Evolutionary conservation across 2,888 invertebrate genomes (phyloP).

Genomic region (Protophormia terraenovae): DNA sequence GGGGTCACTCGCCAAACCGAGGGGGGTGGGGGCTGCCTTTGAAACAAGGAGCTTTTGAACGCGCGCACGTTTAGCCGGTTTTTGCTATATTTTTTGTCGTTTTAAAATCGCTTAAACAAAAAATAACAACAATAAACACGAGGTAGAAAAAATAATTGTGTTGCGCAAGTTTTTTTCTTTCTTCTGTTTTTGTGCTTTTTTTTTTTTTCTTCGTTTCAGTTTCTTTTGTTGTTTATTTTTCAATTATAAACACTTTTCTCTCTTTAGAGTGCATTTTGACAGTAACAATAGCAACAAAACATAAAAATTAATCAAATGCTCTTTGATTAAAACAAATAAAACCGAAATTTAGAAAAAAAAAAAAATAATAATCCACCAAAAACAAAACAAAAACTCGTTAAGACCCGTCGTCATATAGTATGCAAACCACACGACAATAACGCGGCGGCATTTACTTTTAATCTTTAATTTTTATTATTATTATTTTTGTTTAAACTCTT

Average conservation of each 20-base stretch:
- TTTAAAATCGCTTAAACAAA: neutral
- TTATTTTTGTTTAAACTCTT: conserved; percentile 14
- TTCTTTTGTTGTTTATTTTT: conserved; percentile 18
- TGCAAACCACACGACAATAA: conserved; percentile 57
- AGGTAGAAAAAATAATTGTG: conserved; percentile 1
- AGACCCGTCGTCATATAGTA: conserved; percentile 40
- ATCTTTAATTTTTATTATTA: conserved; percentile 37
- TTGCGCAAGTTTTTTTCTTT: conserved; percentile 14
- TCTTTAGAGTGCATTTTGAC: conserved; percentile 35
- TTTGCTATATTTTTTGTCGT: neutral
- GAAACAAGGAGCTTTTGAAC: neutral
- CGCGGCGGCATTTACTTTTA: conserved; percentile 64
- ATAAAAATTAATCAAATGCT: conserved; percentile 37
- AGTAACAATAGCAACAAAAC: neutral
- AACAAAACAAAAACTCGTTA: conserved; percentile 44
- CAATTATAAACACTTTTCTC: conserved; percentile 44
- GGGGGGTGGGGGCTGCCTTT: neutral
- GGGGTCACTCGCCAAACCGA: neutral
- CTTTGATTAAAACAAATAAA: conserved; percentile 13
- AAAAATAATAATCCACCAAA: neutral
- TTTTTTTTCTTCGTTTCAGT: neutral
- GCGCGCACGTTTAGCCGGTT: conserved; percentile 16
- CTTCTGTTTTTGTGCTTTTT: neutral
- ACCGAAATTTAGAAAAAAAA: conserved; percentile 1
- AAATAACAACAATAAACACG: neutral